Evolutionary conservation across 2,797 vertebrate genomes (phyloP), one percentile per base, ranked within the genome.

Genomic region (Dallia pectoralis): DNA sequence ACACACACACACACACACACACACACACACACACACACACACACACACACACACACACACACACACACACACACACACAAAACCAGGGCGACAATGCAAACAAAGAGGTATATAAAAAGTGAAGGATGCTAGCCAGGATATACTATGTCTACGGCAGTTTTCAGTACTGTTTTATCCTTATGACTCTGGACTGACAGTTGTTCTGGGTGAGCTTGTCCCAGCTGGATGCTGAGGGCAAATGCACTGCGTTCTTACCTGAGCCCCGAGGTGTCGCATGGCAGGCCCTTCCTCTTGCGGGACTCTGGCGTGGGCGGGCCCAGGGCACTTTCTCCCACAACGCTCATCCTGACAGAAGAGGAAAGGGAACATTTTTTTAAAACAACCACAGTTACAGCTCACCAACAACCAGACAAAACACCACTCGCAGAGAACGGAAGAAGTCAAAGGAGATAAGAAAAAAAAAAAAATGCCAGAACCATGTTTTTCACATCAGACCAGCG

Each of bases 201-300:
- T 36, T 3, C 7, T 36, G 33, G 33, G 7, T 36, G 33, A 36
- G 33, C 33, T 36, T 36, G 33, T 36, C 33, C 7, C 33, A 3
- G 7, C 33, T 36, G 7, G 33, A 7, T n/a, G 7, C 33, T 36
- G 33, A 7, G 7, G 3, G 33, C 19, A n/a, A 11, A 65, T 53
- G 33, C 62, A 65, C 63, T 22, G 12, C 27, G 1, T 72, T 72
- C 84, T 71, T 91, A 98, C 97, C 95, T 98, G 82, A 95, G 95
- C 71, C 94, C 95, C 64, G 95, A 92, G 2, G 95, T 95, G 87
- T 98, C 95, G 74, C 96, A 97, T 80, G 95, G 96, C 0, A 96
- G 95, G 82, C 95, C 94, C 88, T 95, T 98, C 87, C 97, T 95
- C 91, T 98, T 98, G 79, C 95, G 95, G 69, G 95, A 93, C 87